These are phyloP conservation scores for Petrosia ficiformis DNA, from an alignment of 37 sponge, comb jelly and placozoan genomes.

Conservation along the genomic window DNA sequence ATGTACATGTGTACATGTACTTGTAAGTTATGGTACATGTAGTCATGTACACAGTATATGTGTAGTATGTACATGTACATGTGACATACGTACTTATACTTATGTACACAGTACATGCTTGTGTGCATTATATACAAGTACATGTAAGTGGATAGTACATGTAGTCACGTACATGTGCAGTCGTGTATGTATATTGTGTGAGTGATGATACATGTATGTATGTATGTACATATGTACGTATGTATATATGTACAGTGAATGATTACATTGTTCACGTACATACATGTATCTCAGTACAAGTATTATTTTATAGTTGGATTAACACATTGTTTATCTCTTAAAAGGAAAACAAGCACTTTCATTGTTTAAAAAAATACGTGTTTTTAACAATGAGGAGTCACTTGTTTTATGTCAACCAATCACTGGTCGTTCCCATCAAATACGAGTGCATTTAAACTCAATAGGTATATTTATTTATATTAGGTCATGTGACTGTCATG, in stretches of 20 bases:
- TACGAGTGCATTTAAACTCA: constrained; percentile 47
- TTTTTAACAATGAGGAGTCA: constrained; percentile 16
- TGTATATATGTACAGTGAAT: background rate
- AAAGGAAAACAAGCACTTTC: constrained; percentile 34
- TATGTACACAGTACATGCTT: too few species aligned
- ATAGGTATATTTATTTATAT: constrained; percentile 38
- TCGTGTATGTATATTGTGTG: too few species aligned
- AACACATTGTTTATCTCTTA: background rate
- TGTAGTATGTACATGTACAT: background rate
- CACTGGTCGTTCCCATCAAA: constrained; percentile 56
- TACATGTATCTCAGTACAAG: too few species aligned
- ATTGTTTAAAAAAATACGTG: constrained; percentile 49
- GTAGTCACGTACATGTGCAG: background rate
- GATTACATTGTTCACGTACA: constrained; percentile 3
- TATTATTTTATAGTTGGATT: too few species aligned
- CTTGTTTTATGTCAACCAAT: constrained; percentile 38
- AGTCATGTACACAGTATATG: too few species aligned
- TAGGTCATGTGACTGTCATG: too few species aligned
- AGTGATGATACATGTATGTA: too few species aligned
- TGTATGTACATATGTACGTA: background rate
- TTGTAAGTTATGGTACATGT: too few species aligned
- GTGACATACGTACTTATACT: background rate
- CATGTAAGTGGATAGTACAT: background rate
- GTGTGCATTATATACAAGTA: background rate
- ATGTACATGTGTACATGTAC: too few species aligned